Evolutionary conservation across 2,797 vertebrate species (phyloP), one percentile per base, ranked within the genome.

Genomic region (Neomorphus geoffroyi): DNA sequence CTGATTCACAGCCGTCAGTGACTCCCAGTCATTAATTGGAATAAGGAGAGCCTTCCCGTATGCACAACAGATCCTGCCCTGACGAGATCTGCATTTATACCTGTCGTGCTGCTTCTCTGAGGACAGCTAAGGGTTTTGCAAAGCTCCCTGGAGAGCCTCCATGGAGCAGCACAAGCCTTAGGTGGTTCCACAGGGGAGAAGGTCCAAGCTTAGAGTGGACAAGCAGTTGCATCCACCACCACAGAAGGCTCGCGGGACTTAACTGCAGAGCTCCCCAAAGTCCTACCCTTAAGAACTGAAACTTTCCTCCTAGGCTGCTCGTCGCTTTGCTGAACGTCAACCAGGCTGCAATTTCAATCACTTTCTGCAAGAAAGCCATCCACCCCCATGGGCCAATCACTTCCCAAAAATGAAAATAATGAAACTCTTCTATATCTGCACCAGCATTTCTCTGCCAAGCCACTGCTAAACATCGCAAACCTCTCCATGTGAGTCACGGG

Each of bases 1-100:
- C 94, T 96, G 91, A 96, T 94, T 96, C 96, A 96, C 66, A 88
- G 83, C 77, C 78, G 69, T 13, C 74, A 88, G 93, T 60, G 80
- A 91, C 86, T 91, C 96, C 80, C 80, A 83, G 90, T 92, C 88
- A 74, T 93, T 93, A 93, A 39, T 4, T 7, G 32, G 75, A 80
- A 86, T 66, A 65, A 94, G 88, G 62, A 71, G 74, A 90, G 86
- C 11, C 24, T 78, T 94, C 88, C 86, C 69, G 88, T 74, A 88
- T 87, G 89, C 92, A 82, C 85, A 96, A 93, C 89, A 92, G 94
- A 94, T 91, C 88, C 78, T 65, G 93, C 81, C 75, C 71, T 33
- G 37, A 16, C 7, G 2, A 69, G 45, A 51, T 81, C 60, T 82
- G 81, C 79, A 43, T 41, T 86, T 58, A 51, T 24, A 93, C 77